These are phyloP conservation scores for Dissostichus mawsoni DNA, from an alignment of 2,113 vertebrate genomes.

Conservation along the genomic window DNA sequence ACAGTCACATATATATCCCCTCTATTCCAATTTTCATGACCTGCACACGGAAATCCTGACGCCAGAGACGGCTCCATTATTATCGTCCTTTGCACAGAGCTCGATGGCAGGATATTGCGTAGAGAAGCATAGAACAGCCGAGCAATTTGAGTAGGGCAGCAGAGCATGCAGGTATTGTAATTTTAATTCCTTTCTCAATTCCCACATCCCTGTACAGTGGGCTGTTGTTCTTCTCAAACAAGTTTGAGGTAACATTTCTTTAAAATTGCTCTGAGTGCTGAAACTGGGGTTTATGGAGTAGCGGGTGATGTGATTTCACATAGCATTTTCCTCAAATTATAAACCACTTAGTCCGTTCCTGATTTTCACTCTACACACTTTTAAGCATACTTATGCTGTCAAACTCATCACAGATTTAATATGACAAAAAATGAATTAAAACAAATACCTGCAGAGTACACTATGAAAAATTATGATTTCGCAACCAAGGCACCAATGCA, in stretches of 20 bases:
- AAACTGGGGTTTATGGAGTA: conserved; percentile 38
- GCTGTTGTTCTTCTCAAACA: conserved; percentile 72
- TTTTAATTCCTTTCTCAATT: conserved; percentile 78
- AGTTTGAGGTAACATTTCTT: conserved; percentile 60
- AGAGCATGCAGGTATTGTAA: conserved; percentile 79
- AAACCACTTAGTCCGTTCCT: conserved; percentile 40
- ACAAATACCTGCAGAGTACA: conserved; percentile 24
- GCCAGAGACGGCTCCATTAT: conserved; percentile 78
- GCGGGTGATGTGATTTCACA: conserved; percentile 15
- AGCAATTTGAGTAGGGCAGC: conserved; percentile 80
- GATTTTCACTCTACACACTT: conserved; percentile 13
- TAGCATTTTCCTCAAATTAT: conserved; percentile 37
- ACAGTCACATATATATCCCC: conserved; percentile 67
- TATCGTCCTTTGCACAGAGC: conserved; percentile 68
- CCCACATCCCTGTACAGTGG: conserved; percentile 58
- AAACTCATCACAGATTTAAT: neutral
- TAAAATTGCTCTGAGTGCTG: conserved; percentile 40
- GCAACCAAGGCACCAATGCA: neutral
- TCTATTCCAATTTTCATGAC: conserved; percentile 75
- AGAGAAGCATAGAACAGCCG: conserved; percentile 75
- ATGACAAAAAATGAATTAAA: neutral
- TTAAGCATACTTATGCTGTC: conserved; percentile 19
- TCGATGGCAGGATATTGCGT: conserved; percentile 81
- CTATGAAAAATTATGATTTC: conserved; percentile 33
- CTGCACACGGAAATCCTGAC: conserved; percentile 67